A percentile compares a stretch with the other conserved stretches of the same genome.
These are phyloP conservation scores for Poeciliopsis prolifica DNA, from an alignment of 2,113 vertebrate genomes.

Conservation along the genomic window DNA sequence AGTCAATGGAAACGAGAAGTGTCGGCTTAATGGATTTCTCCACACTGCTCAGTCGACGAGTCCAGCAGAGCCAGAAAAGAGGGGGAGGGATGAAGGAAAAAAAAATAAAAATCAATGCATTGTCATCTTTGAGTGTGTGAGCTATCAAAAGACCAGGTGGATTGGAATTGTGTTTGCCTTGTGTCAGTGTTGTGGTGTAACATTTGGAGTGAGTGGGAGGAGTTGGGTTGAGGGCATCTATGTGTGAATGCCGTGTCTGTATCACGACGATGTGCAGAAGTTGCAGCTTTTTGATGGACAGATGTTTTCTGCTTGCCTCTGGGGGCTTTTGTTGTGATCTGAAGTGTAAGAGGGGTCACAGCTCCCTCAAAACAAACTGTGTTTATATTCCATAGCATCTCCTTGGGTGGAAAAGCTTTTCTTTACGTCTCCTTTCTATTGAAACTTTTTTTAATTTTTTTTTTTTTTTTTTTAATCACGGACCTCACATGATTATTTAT, in stretches of 20 bases:
- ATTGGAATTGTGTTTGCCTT: constrained; percentile 87
- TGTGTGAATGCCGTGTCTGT: constrained; percentile 1
- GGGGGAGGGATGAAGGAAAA: neutral
- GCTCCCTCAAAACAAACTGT: constrained; percentile 64
- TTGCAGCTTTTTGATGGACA: constrained; percentile 70
- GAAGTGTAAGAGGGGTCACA: constrained; percentile 75
- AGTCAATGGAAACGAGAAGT: constrained; percentile 99
- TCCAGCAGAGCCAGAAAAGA: constrained; percentile 78
- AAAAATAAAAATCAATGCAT: constrained; percentile 89
- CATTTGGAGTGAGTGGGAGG: constrained; percentile 28
- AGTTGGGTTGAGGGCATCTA: constrained; percentile 25
- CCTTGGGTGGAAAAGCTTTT: constrained; percentile 40
- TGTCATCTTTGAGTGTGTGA: constrained; percentile 90
- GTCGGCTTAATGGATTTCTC: constrained; percentile 99
- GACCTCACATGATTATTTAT: neutral
- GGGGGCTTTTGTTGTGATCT: constrained; percentile 68
- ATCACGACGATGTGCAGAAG: constrained; percentile 7
- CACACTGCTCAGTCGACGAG: constrained; percentile 88
- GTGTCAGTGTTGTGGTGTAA: constrained; percentile 73
- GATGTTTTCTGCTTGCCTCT: constrained; percentile 64
- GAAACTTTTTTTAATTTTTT: neutral
- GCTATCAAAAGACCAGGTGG: constrained; percentile 91
- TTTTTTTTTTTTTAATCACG: neutral
- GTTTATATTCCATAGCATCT: constrained; percentile 53
- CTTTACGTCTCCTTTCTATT: constrained; percentile 23